Percentiles rank a stretch among this genome's conserved stretches.
Conservation (phyloP, 2,888 invertebrate genomes). For the Pecten maximus region DNA sequence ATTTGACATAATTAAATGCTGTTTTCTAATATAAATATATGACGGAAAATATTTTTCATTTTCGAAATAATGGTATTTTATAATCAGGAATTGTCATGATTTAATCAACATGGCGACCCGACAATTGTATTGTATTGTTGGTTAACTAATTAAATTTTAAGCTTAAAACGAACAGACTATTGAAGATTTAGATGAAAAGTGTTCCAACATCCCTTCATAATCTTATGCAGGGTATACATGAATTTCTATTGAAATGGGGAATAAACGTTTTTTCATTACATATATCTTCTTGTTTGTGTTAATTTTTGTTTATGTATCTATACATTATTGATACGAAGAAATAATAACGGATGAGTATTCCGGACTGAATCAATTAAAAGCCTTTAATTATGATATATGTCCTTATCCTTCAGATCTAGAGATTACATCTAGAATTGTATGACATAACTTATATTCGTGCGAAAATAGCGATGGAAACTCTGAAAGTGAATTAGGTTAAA, state of each 20-base stretch:
- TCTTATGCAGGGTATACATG: background rate
- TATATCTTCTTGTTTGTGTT: background rate
- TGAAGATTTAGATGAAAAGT: background rate
- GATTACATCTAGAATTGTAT: too few relatives aligned
- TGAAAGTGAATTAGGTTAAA: too few relatives aligned
- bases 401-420: too few relatives aligned
- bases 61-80: background rate
- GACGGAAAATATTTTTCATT: background rate
- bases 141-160: background rate
- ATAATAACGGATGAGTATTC: too few relatives aligned
- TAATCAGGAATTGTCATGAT: background rate
- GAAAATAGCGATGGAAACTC: too few relatives aligned
- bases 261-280: slow-evolving; percentile 27
- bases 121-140: background rate
- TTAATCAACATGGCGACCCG: background rate
- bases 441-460: too few relatives aligned
- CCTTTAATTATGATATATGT: too few relatives aligned
- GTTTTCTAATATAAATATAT: background rate
- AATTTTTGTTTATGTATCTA: background rate
- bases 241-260: background rate
- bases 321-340: too few relatives aligned
- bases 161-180: background rate
- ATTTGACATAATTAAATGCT: background rate
- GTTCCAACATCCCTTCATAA: background rate
- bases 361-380: too few relatives aligned